A percentile compares a stretch with the other conserved stretches of the same genome.
Conservation (phyloP, 2,797 vertebrate species). For the Chrysocyon brachyurus region DNA sequence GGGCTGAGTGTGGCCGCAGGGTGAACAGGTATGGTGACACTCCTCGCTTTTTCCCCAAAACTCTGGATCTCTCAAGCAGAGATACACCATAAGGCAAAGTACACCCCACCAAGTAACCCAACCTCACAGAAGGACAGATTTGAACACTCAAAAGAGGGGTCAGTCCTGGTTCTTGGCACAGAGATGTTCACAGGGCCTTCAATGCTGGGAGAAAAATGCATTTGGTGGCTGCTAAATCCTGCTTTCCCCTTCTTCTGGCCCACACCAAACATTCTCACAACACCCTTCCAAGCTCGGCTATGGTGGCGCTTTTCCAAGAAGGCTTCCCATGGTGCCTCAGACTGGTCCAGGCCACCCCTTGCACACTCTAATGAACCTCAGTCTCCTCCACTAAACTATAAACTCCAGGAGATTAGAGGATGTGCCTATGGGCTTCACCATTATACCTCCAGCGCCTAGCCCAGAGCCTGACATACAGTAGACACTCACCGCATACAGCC, state of each 20-base stretch:
- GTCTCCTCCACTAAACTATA: not conserved
- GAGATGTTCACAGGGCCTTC: not conserved
- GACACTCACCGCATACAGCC: not conserved
- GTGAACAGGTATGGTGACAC: accelerated
- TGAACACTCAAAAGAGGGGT: not conserved
- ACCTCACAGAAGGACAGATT: not conserved
- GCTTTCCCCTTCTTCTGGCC: not conserved
- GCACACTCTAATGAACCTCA: not conserved
- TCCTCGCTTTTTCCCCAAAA: accelerated
- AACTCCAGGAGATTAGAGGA: not conserved
- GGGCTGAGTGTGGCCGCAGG: not conserved
- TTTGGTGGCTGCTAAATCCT: not conserved
- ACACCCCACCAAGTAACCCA: not conserved
- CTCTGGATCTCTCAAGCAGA: no score
- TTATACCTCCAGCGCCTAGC: not conserved
- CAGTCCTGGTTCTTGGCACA: not conserved
- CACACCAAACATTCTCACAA: not conserved
- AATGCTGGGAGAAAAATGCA: not conserved
- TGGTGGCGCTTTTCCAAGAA: not conserved
- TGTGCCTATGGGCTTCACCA: not conserved
- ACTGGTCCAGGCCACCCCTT: not conserved
- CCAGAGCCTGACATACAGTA: not conserved
- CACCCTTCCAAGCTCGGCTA: not conserved
- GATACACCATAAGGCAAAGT: not conserved
- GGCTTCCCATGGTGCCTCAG: not conserved